Base-by-base conservation (phyloP, 2,888 invertebrate species). In the Pedicia rivosa region DNA sequence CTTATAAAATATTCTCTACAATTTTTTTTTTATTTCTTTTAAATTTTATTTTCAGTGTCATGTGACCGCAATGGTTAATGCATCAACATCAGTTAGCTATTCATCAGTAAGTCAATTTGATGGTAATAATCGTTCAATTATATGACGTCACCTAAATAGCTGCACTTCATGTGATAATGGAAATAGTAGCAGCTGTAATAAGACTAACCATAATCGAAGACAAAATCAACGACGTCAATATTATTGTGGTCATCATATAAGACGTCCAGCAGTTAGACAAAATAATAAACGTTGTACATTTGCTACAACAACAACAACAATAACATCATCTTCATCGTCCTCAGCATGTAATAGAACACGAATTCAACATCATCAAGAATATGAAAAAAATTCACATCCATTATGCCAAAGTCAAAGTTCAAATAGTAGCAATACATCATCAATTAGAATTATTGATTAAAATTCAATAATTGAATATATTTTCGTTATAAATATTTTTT, bases 111-210 rank as follows among this genome's bases (percentile, higher is more conserved):
- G 59, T 48, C 60, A 60, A 47, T 52, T 57, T 46, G 59, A 59
- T 43, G 48, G 48, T 17, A 20, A n/a, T n/a, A 53, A 53, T 46
- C 57, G 60, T 36, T 55, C 54, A 39, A 52, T 59, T 47, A 60
- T 60, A 51, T 59, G 60, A 59, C 60, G 60, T 35, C 57, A 59
- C 49, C 57, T 56, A n/a, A 60, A 58, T 55, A 60, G 57, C 50
- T 60, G 60, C 52, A 60, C 59, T 49, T 56, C 60, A 45, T 60
- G 60, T 45, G 59, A 59, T 46, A 55, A 31, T 31, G 17, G 14
- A 15, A 42, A 27, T 15, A 37, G 30, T 14, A 22, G 10, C 14
- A 29, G 25, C 3, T n/a, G 38, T 4, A 12, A 27, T 12, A 27
- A 27, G 6, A 35, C 25, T 47, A 52, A 35, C 49, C 54, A 24